Percentiles rank a stretch among this genome's conserved stretches.
phyloP scores from a whole-genome alignment of 2,888 invertebrate species.

The Galerucella pusilla region DNA sequence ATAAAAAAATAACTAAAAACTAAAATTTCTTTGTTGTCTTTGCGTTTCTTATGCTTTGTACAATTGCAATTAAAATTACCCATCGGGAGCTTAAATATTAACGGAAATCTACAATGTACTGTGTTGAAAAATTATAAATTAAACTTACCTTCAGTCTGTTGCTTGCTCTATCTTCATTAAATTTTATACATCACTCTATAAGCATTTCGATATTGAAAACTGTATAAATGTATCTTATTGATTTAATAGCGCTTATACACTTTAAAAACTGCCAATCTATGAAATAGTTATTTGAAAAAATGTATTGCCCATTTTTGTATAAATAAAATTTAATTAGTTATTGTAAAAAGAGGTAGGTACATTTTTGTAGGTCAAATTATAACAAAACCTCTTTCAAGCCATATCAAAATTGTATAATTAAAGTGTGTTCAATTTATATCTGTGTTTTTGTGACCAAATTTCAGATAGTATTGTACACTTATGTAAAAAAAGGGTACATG shows the following conservation, averaged over 20 bases:
- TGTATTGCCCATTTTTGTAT: not conserved
- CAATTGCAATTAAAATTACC: too few relatives aligned
- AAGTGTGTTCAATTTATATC: not conserved
- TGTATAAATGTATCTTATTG: not conserved
- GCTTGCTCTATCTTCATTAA: not conserved
- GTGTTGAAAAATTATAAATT: too few relatives aligned
- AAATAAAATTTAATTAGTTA: not conserved
- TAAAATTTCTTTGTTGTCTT: too few relatives aligned
- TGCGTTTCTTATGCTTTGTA: too few relatives aligned
- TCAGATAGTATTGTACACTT: slow-evolving; percentile 71
- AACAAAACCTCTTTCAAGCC: not conserved
- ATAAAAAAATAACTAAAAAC: too few relatives aligned
- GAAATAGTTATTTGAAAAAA: not conserved
- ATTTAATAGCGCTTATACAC: not conserved
- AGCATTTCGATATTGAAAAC: not conserved
- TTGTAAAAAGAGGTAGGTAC: not conserved
- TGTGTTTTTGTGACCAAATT: slow-evolving; percentile 38
- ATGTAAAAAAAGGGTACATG: too few relatives aligned
- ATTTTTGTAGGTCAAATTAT: not conserved
- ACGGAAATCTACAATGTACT: too few relatives aligned
- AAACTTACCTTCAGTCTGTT: too few relatives aligned
- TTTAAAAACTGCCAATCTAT: not conserved
- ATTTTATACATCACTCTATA: not conserved
- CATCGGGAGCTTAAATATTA: too few relatives aligned
- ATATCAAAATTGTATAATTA: not conserved